Evolutionary conservation across 30 jellyfish, hydroid and myxozoan species (phyloP), one percentile per base, ranked within the genome.

Genomic region (Turritopsis dohrnii): DNA sequence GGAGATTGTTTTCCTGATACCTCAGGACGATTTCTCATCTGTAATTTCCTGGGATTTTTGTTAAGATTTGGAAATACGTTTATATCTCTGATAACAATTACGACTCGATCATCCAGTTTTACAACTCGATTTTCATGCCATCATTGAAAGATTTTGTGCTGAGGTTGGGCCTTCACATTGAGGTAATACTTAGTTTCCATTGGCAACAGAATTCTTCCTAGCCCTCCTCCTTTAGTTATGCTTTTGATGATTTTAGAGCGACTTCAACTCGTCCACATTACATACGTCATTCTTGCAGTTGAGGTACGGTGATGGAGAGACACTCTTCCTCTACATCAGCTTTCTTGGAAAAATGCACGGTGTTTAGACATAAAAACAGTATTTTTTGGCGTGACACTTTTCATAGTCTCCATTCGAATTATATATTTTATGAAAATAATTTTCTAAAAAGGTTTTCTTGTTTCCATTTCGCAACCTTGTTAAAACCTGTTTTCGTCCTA

Each of bases 71-170:
- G 31, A 69, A 69, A 69, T 27, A 27, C 19, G 77, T 69, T 69
- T 69, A 7, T 69, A 69, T 69, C 22, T 1, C 31, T 27, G 22
- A 27, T 27, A 23, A 27, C 4, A 23, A 69, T 19, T 69, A 69
- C 30, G 77, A 69, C 30, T n/a, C 77, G 8, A 69, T 69, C 77
- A 69, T 69, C 77, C 28, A 23, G 28, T 69, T 69, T 27, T 69
- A 69, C 22, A 69, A 69, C 77, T 23, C 77, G 23, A 23, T 69
- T 69, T 69, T 69, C 8, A 69, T 69, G 77, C 77, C 77, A 27
- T n/a, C 30, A 8, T 69, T 69, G 77, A 69, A 69, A 69, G 77
- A 69, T 0, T 69, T 69, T 69, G 77, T 69, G 30, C 19, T 69
- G 30, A 16, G 30, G 22, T 19, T 69, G 16, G 77, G 77, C 19